Conservation (phyloP, 1,140 invertebrate genomes). For the Ips nitidus region DNA sequence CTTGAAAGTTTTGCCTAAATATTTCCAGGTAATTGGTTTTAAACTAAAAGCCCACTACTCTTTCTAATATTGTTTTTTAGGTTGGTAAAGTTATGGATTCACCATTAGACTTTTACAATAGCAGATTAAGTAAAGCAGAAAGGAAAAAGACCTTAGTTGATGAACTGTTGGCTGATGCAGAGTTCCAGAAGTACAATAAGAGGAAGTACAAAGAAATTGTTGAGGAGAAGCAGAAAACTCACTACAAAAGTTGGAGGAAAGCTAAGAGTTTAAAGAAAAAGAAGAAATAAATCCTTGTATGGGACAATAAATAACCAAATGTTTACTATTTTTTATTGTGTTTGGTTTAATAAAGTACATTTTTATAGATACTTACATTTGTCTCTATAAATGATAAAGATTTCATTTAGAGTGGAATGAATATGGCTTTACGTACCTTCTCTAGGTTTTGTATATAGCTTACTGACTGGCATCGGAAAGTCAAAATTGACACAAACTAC, state of each 20-base stretch:
- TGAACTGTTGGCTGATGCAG: conserved; percentile 85
- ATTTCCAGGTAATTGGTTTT: conserved; percentile 72
- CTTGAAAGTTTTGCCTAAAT: conserved; percentile 83
- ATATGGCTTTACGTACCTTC: no score
- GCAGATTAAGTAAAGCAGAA: conserved; percentile 80
- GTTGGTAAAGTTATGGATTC: conserved; percentile 75
- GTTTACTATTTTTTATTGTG: no score
- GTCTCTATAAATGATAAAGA: no score
- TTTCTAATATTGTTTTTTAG: conserved; percentile 48
- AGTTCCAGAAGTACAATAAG: conserved; percentile 85
- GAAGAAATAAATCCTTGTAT: conserved; percentile 40
- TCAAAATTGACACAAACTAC: no score
- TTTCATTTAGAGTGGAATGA: no score
- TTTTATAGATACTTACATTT: no score
- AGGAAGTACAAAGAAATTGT: conserved; percentile 79
- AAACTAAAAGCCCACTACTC: no score
- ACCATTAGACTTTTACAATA: conserved; percentile 70
- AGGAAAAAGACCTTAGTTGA: conserved; percentile 89
- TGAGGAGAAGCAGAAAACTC: conserved; percentile 66
- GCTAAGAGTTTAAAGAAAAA: conserved; percentile 57
- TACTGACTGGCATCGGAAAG: no score
- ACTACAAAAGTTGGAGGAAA: conserved; percentile 58
- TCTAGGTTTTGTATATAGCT: no score
- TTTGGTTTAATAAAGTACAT: no score
- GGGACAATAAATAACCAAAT: no score